phyloP scores from a whole-genome alignment of 2,113 vertebrate species.

The Silurus asotus region DNA sequence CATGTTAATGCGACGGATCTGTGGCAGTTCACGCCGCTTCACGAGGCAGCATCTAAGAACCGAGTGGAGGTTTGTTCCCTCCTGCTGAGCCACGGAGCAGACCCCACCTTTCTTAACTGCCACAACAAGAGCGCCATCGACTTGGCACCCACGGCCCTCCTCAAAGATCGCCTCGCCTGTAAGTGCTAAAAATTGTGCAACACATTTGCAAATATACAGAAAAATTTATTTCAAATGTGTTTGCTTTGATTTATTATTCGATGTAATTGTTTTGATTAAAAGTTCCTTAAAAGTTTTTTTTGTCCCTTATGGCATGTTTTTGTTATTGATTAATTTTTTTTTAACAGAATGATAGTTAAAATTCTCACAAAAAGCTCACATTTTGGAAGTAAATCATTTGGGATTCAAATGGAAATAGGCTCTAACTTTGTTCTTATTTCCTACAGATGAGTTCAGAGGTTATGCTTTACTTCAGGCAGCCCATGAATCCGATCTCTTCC shows the following conservation, averaged over 20 bases:
- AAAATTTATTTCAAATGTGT: too few species aligned
- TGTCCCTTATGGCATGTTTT: not conserved
- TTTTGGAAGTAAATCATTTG: not conserved
- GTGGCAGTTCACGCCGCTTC: conserved; percentile 96
- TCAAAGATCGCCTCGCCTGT: conserved; percentile 94
- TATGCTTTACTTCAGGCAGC: conserved; percentile 96
- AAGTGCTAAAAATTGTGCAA: conserved; percentile 28
- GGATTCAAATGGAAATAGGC: not conserved
- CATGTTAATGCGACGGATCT: conserved; percentile 99
- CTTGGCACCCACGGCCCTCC: conserved; percentile 93
- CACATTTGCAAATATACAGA: too few species aligned
- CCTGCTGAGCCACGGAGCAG: conserved; percentile 91
- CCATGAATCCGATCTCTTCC: conserved; percentile 92
- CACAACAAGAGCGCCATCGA: conserved; percentile 96
- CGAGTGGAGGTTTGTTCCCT: conserved; percentile 95
- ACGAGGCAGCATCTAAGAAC: conserved; percentile 97
- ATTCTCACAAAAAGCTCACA: not conserved
- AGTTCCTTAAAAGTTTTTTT: not conserved
- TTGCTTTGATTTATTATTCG: not conserved
- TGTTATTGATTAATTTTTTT: not conserved
- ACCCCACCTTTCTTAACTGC: conserved; percentile 93
- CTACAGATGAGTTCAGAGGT: conserved; percentile 95
- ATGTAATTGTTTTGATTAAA: not conserved
- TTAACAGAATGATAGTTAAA: not conserved
- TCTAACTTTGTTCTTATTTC: not conserved